Conservation (phyloP, 2,113 vertebrate genomes). For the Amblyornis subalaris region DNA sequence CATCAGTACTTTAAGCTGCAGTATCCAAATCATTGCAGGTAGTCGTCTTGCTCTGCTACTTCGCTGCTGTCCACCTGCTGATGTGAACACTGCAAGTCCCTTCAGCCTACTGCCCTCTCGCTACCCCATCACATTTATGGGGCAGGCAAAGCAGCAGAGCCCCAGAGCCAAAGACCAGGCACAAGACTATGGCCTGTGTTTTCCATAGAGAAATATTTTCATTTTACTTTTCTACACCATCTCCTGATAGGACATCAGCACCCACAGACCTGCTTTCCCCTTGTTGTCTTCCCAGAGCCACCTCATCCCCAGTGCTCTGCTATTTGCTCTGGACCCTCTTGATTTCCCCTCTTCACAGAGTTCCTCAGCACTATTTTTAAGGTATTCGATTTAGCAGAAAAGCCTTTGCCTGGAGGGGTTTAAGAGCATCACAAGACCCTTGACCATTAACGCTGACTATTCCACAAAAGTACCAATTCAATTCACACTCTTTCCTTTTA, state of each 20-base stretch:
- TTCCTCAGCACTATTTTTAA: background rate
- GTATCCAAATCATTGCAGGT: background rate
- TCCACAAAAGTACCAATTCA: background rate
- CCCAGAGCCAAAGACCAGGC: background rate
- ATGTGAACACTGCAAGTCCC: background rate
- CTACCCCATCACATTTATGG: background rate
- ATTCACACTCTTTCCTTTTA: background rate
- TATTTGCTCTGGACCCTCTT: background rate
- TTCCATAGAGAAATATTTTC: background rate
- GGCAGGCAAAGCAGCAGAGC: background rate
- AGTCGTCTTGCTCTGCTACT: background rate
- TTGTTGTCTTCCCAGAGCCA: background rate
- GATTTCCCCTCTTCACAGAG: background rate
- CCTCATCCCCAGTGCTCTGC: background rate
- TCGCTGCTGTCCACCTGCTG: background rate
- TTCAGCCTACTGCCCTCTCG: background rate
- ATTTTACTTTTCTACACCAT: background rate
- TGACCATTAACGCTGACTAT: background rate
- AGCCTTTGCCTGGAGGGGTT: background rate
- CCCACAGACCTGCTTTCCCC: accelerated
- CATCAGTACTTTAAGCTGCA: background rate
- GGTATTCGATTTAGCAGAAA: background rate
- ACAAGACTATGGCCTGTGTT: background rate
- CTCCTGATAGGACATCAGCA: background rate
- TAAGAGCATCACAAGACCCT: background rate